These are phyloP conservation scores for Drosophila nigromelanica DNA, from an alignment of 1,140 invertebrate genomes.

Conservation along the genomic window DNA sequence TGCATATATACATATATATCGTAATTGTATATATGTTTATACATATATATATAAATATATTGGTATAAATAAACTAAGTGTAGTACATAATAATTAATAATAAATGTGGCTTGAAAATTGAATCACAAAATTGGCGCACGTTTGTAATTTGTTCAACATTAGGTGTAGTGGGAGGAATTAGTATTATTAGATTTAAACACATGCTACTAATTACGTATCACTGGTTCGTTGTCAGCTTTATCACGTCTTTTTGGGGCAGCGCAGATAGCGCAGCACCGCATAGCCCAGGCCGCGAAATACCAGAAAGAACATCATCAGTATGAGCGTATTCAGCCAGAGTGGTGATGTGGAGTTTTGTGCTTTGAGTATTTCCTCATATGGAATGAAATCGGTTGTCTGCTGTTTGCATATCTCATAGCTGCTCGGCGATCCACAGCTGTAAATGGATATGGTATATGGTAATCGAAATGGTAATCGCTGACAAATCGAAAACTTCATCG, in stretches of 20 bases:
- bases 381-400: slow-evolving; percentile 86
- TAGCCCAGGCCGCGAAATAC: slow-evolving; percentile 91
- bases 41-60: slow-evolving; percentile 23
- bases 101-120: slow-evolving; percentile 55
- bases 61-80: slow-evolving; percentile 51
- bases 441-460: slow-evolving; percentile 39
- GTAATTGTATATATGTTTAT: slow-evolving; percentile 26
- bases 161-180: slow-evolving; percentile 12
- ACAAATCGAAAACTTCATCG: not conserved
- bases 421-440: slow-evolving; percentile 88
- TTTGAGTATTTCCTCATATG: slow-evolving; percentile 88
- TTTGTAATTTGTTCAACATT: slow-evolving; percentile 63
- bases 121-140: slow-evolving; percentile 74
- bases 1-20: slow-evolving; percentile 18
- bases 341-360: slow-evolving; percentile 87
- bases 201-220: slow-evolving; percentile 73
- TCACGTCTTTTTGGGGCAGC: slow-evolving; percentile 85
- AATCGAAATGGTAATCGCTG: not conserved
- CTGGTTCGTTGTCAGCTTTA: slow-evolving; percentile 76
- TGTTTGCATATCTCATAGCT: slow-evolving; percentile 88
- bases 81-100: slow-evolving; percentile 27
- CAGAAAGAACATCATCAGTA: slow-evolving; percentile 89
- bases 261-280: slow-evolving; percentile 89
- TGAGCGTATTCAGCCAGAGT: slow-evolving; percentile 90
- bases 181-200: slow-evolving; percentile 14